phyloP scores from a whole-genome alignment of 2,113 vertebrate species.

The Suricata suricatta region DNA sequence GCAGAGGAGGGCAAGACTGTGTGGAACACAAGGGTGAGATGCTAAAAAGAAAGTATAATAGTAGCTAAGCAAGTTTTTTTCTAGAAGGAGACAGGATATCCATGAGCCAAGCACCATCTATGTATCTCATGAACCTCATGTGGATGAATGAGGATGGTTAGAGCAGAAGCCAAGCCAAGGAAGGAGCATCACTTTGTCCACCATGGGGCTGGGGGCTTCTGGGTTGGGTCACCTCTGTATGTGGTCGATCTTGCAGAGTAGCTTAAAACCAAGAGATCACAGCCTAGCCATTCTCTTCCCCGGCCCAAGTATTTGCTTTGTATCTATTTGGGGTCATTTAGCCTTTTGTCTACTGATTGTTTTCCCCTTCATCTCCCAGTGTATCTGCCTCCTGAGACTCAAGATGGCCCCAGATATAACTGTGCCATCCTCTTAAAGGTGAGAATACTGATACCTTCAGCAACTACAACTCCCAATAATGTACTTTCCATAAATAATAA shows the following conservation, averaged over 20 bases:
- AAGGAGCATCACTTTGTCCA: not conserved
- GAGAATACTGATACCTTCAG: not conserved
- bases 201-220: not conserved
- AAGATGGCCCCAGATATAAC: not conserved
- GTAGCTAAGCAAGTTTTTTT: not conserved
- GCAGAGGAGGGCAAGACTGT: not conserved
- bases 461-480: not conserved
- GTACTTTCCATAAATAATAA: not conserved
- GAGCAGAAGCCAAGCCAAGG: not conserved
- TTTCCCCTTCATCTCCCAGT: not conserved
- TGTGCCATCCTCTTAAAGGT: not conserved
- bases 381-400: not conserved
- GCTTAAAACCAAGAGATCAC: not conserved
- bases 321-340: not conserved
- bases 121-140: not conserved
- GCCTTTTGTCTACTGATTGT: not conserved
- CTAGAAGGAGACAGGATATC: not conserved
- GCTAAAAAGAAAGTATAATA: not conserved
- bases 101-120: not conserved
- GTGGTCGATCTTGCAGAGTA: not conserved
- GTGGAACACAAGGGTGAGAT: not conserved
- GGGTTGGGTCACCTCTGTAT: too few relatives aligned
- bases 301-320: too few relatives aligned
- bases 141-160: not conserved
- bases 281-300: too few relatives aligned